A percentile compares a stretch with the other conserved stretches of the same genome.
phyloP scores from a whole-genome alignment of 2,113 vertebrate genomes.

The Mixornis gularis region DNA sequence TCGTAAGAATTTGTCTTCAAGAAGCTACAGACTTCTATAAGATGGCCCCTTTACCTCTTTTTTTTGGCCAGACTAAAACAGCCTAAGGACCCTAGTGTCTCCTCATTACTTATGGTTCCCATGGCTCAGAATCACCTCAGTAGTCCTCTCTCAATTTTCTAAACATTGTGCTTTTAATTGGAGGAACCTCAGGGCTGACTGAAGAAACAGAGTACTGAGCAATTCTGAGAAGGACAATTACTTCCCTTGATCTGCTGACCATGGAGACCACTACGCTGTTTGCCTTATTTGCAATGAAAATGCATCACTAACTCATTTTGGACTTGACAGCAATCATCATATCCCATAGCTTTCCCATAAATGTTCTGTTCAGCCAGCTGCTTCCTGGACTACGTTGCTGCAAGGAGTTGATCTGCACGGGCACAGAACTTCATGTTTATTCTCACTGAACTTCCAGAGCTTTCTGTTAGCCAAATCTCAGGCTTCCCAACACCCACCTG shows the following conservation, averaged over 20 bases:
- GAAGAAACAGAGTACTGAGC: background rate
- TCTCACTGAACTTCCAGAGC: background rate
- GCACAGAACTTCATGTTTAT: background rate
- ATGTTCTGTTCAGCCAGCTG: background rate
- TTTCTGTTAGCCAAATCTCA: background rate
- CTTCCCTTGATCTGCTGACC: background rate
- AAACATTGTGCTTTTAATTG: background rate
- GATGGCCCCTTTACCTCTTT: background rate
- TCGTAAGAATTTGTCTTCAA: background rate
- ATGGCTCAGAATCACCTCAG: background rate
- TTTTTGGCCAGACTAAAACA: background rate
- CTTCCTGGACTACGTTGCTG: background rate
- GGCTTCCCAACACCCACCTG: background rate
- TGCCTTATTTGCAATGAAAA: background rate
- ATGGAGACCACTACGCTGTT: background rate
- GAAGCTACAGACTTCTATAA: background rate
- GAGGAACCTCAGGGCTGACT: background rate
- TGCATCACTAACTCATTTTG: background rate
- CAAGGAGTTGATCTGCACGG: background rate
- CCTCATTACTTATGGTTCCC: background rate
- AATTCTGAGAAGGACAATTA: background rate
- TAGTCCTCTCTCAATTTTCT: background rate
- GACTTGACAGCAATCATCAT: background rate
- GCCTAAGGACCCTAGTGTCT: background rate
- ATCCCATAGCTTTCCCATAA: background rate